Base-by-base conservation (phyloP, 1,140 invertebrate genomes). In the Spodoptera litura region DNA sequence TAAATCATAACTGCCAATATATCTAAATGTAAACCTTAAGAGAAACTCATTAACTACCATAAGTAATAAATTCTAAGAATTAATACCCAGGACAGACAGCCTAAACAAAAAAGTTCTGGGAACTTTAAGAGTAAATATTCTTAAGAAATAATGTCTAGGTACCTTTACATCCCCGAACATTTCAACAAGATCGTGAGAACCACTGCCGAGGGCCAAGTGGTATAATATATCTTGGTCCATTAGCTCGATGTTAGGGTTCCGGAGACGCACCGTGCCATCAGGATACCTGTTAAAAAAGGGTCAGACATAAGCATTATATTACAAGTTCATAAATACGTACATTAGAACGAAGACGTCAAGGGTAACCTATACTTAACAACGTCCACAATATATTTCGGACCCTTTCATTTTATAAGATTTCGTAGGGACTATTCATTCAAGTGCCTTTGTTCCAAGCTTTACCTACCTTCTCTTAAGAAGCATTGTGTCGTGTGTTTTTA, bases 101-200 rank as follows among this genome's bases (percentile, higher is more conserved):
- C 31, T 31, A 3, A 31, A 44, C 38, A 44, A 44, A 44, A 6
- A 44, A 6, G 38, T 44, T 9, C 38, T 44, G 9, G 38, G 9
- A 44, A 44, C 6, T 44, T 44, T 0, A 44, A 44, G 1, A 44
- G 38, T 44, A 20, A 20, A 20, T 20, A 20, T n/a, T 55, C 55
- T 10, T 38, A 20, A 64, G 15, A 20, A 64, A 49, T n/a, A 62
- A 38, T 15, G 20, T 20, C 6, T 96, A n/a, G n/a, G n/a, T n/a
- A 99, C 98, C 96, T 99, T 99, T 53, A 99, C 96, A 95, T 99
- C 99, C 20, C 98, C 97, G 93, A 99, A 99, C 98, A 99, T 99
- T 92, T 98, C 97, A n/a, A 97, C 96, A 10, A 99, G 96, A 94
- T 99, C 98, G 90, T 99, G 97, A 44, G 97, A 98, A 52, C 96